These are phyloP conservation scores for Dromococcyx pavoninus DNA, from an alignment of 2,797 vertebrate genomes.

Conservation along the genomic window DNA sequence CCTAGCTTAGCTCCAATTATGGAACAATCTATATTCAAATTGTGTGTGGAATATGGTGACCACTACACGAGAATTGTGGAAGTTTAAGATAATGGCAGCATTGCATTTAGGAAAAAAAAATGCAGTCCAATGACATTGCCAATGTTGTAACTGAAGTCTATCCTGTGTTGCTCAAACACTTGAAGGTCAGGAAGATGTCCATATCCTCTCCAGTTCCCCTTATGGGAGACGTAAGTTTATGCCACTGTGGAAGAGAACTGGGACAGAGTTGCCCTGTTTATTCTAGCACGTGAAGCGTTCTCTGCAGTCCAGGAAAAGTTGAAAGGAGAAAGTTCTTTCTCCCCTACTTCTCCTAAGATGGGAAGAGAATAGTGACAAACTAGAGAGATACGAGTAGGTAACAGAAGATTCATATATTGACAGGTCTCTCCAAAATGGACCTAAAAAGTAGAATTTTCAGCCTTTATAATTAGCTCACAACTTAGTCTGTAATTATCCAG, in stretches of 20 bases:
- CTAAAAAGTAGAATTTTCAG: not conserved
- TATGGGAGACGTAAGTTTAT: not conserved
- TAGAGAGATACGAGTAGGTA: not conserved
- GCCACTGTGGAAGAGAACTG: not conserved
- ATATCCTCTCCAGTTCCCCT: not conserved
- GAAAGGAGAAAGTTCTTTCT: not conserved
- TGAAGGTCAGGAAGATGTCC: not conserved
- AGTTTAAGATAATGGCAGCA: not conserved
- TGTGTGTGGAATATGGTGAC: not conserved
- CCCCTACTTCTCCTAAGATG: rapidly evolving
- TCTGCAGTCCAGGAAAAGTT: not conserved
- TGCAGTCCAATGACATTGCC: rapidly evolving
- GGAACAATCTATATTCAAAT: constrained; percentile 60
- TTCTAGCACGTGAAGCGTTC: not conserved
- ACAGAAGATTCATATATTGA: not conserved
- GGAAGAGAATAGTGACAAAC: not conserved
- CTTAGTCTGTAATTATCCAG: not conserved
- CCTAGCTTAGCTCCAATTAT: constrained; percentile 42
- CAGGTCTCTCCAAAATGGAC: not conserved
- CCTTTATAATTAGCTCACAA: not conserved
- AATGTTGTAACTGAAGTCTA: not conserved
- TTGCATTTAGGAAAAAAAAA: not conserved
- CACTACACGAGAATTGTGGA: not conserved
- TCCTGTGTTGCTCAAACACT: not conserved
- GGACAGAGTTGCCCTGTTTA: not conserved